Conservation (phyloP, 2,113 vertebrate species). For the Macaca mulatta region DNA sequence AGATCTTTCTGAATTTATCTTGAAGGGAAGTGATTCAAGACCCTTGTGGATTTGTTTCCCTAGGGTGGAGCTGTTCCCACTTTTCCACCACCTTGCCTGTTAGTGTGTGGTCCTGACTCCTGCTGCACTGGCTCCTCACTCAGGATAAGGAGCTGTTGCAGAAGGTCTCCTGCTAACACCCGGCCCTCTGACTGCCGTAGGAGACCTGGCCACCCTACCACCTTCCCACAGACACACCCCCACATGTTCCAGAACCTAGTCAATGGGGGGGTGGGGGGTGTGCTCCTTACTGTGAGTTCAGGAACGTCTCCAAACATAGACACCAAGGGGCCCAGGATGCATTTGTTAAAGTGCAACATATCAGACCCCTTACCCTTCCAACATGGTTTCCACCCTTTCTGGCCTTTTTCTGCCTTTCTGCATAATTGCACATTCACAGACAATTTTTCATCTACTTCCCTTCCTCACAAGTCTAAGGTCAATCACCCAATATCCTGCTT, state of each 20-base stretch:
- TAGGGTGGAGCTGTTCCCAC: not conserved
- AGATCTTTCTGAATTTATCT: constrained; percentile 10
- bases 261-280: not conserved
- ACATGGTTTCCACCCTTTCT: not conserved
- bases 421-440: not conserved
- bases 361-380: not conserved
- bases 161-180: not conserved
- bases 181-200: not conserved
- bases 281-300: not conserved
- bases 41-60: not conserved
- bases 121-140: not conserved
- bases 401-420: not conserved
- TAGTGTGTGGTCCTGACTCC: not conserved
- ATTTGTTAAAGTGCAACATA: not conserved
- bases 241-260: not conserved
- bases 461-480: not conserved
- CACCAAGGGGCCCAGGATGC: not conserved
- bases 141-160: not conserved
- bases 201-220: not conserved
- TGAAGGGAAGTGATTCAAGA: not conserved
- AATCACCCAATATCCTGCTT: not conserved
- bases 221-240: not conserved
- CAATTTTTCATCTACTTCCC: constrained; percentile 31
- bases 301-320: not conserved
- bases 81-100: not conserved